phyloP scores from a whole-genome alignment of 2,888 invertebrate species.

The Callyntrura sp. region DNA sequence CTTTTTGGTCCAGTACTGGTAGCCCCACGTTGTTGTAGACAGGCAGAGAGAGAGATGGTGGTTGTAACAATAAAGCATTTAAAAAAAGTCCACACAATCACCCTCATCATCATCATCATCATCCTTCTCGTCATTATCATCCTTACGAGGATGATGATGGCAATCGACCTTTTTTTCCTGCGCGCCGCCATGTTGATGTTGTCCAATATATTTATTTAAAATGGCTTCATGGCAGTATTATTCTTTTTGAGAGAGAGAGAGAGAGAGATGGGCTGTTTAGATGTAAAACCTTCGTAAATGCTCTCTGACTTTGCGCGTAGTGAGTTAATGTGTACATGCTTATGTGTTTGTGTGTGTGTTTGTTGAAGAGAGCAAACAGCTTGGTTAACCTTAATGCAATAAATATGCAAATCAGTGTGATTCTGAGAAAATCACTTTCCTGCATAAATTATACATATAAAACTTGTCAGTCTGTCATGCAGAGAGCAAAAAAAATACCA shows the following conservation, averaged over 20 bases:
- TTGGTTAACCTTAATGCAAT: conserved; percentile 69
- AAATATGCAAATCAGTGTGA: conserved; percentile 74
- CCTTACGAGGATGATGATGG: background rate
- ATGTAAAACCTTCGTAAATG: conserved; percentile 42
- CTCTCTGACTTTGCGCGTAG: too few relatives aligned
- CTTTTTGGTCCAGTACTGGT: background rate
- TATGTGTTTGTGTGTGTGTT: conserved; percentile 50
- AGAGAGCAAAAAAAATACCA: conserved; percentile 40
- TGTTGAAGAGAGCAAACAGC: conserved; percentile 54
- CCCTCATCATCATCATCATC: background rate
- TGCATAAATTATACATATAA: conserved; percentile 75
- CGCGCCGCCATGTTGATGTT: conserved; percentile 34
- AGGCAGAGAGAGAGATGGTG: too few relatives aligned
- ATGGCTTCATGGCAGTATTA: conserved; percentile 13
- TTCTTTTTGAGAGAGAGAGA: too few relatives aligned
- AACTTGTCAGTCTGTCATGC: conserved; percentile 73
- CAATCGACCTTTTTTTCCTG: conserved; percentile 30
- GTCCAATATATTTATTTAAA: conserved; percentile 59
- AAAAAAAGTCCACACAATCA: conserved; percentile 38
- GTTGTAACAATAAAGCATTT: conserved; percentile 30
- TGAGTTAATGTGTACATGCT: too few relatives aligned
- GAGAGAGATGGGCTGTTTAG: conserved; percentile 10
- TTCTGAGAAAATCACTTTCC: conserved; percentile 75
- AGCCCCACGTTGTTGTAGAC: too few relatives aligned
- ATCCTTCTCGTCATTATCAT: background rate